Percentiles rank a stretch among this genome's conserved stretches.
Conservation (phyloP, 2,113 vertebrate species). For the Marmota flaviventris region DNA sequence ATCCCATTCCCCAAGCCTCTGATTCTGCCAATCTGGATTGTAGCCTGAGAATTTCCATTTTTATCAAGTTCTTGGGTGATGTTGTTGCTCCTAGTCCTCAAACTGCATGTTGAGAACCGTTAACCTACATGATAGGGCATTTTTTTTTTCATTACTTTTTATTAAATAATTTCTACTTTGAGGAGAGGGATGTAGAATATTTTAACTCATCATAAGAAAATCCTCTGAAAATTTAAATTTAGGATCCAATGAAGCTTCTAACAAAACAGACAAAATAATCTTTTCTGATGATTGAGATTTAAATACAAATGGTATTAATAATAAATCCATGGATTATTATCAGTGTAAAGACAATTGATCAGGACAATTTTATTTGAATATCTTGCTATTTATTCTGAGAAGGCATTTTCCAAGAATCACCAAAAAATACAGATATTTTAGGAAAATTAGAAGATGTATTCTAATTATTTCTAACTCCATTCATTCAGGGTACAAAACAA, state of each 20-base stretch:
- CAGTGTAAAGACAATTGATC: not conserved
- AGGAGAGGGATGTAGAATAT: not conserved
- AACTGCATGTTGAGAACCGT: not conserved
- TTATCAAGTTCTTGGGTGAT: not conserved
- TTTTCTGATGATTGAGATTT: not conserved
- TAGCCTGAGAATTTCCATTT: not conserved
- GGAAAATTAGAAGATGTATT: not conserved
- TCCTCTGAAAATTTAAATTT: constrained; percentile 15
- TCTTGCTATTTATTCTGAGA: not conserved
- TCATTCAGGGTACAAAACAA: not conserved
- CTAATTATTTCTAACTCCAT: not conserved
- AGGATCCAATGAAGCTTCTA: not conserved
- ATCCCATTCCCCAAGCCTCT: not conserved
- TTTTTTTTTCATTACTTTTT: constrained; percentile 18
- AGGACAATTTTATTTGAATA: not conserved
- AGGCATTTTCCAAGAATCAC: not conserved
- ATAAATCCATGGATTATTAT: not conserved
- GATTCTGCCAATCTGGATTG: not conserved
- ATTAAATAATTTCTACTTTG: not conserved
- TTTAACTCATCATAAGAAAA: not conserved
- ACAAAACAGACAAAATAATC: not conserved
- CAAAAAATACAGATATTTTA: not conserved
- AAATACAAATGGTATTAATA: not conserved
- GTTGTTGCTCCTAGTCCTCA: not conserved
- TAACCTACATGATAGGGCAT: too few relatives aligned